Conservation (phyloP, 2,797 vertebrate genomes). For the Tapirus indicus region DNA sequence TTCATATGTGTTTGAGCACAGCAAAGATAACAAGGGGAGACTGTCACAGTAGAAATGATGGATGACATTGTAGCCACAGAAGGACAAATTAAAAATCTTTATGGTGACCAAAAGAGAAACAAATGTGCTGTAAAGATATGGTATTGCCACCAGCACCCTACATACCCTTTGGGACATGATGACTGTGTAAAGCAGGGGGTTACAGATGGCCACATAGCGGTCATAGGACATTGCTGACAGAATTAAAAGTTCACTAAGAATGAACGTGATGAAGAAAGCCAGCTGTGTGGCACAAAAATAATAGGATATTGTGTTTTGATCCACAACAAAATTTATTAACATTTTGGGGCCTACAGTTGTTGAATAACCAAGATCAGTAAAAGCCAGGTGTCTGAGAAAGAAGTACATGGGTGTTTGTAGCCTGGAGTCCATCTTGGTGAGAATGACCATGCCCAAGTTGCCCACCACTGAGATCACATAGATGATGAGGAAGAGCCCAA, state of each 20-base stretch:
- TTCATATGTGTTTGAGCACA: not conserved
- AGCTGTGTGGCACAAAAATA: not conserved
- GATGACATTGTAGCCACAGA: not conserved
- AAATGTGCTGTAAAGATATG: not conserved
- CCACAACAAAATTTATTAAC: not conserved
- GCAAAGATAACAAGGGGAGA: not conserved
- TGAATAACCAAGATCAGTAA: not conserved
- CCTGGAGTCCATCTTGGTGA: too few species aligned
- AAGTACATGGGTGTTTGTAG: too few species aligned
- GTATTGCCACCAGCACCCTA: fast-evolving
- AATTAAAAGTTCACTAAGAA: not conserved
- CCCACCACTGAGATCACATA: too few species aligned
- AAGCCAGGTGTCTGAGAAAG: too few species aligned
- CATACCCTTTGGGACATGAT: not conserved
- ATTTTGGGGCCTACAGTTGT: not conserved
- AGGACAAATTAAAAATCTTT: not conserved
- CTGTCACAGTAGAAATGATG: not conserved
- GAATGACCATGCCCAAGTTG: too few species aligned
- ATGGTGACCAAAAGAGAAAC: not conserved
- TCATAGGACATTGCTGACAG: not conserved
- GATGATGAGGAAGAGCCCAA: too few species aligned
- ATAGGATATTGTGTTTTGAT: not conserved
- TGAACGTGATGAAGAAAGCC: not conserved
- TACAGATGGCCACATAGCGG: not conserved
- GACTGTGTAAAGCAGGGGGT: not conserved